Evolutionary conservation across 2,888 invertebrate genomes (phyloP), one percentile per base, ranked within the genome.

Genomic region (Patella ulyssiponensis): DNA sequence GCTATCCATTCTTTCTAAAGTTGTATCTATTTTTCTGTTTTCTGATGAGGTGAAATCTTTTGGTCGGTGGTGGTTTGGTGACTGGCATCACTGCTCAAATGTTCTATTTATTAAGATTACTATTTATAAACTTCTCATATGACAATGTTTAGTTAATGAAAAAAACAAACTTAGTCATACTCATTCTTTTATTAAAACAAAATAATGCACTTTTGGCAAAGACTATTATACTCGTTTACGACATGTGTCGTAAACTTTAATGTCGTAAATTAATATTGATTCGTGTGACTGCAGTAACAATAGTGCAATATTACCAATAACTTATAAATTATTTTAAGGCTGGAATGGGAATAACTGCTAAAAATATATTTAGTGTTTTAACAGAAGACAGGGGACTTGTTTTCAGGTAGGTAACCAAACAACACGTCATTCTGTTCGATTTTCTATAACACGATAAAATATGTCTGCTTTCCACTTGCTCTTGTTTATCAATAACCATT

Each of bases 341-440:
- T 51, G 89, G 88, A 15, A 86, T 84, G 11, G 88, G 88, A 14
- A 84, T 86, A 23, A 83, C 77, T 3, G 88, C 88, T 4, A 27
- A 15, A 1, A 87, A 85, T 14, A 78, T 86, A 3, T n/a, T 88
- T 20, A 87, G 84, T 20, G 76, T 87, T 0, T 78, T 88, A 15
- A 82, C 69, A 73, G 79, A 87, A 77, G 83, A 86, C 73, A 71
- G 88, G 33, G 87, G 87, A 1, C 70, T 84, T 27, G 87, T 88
- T n/a, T 88, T 88, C 88, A 88, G 88, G 88, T 88, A 77, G 69
- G 73, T 44, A 44, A n/a, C 12, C n/a, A 69, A 27, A 9, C 15
- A 7, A 14, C 15, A n/a, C n/a, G n/a, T n/a, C n/a, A 11, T 75
- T 4, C 23, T 23, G 1, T 44, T 44, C 44, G 9, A 9, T 44